phyloP scores from a whole-genome alignment of 2,113 vertebrate species.

The Labrus mixtus region DNA sequence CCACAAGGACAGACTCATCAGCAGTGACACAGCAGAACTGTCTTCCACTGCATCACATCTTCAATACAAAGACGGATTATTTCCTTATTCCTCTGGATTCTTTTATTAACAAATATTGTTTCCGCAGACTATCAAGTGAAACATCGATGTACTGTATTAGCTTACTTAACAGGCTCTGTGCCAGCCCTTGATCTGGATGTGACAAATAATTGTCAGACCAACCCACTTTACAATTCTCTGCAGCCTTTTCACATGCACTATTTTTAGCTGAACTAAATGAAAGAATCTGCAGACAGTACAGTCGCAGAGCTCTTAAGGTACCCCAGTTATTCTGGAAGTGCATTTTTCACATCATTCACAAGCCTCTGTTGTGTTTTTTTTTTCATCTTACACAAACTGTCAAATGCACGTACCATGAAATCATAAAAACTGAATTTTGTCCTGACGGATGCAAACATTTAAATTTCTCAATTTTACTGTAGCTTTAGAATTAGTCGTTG shows the following conservation, averaged over 20 bases:
- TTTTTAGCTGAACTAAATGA: slow-evolving; percentile 73
- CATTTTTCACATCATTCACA: background rate
- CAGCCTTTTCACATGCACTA: slow-evolving; percentile 56
- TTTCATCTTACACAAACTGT: background rate
- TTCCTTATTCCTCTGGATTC: background rate
- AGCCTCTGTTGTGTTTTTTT: background rate
- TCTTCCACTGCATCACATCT: background rate
- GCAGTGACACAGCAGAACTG: slow-evolving; percentile 52
- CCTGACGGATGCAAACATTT: no score
- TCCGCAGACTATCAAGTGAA: background rate
- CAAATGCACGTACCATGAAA: background rate
- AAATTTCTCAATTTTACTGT: no score
- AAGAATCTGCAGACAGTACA: slow-evolving; percentile 46
- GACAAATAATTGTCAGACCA: slow-evolving; percentile 36
- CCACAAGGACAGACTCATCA: slow-evolving; percentile 12
- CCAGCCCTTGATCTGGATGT: slow-evolving; percentile 9
- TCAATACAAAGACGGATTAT: background rate
- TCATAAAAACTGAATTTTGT: no score
- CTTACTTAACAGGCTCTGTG: background rate
- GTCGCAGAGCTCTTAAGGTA: slow-evolving; percentile 8
- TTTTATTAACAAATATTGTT: background rate
- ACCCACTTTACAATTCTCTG: slow-evolving; percentile 63
- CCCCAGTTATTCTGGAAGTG: background rate
- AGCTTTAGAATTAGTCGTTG: background rate
- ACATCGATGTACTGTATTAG: background rate